Conservation (phyloP, 2,888 invertebrate genomes). For the Seira musarum region DNA sequence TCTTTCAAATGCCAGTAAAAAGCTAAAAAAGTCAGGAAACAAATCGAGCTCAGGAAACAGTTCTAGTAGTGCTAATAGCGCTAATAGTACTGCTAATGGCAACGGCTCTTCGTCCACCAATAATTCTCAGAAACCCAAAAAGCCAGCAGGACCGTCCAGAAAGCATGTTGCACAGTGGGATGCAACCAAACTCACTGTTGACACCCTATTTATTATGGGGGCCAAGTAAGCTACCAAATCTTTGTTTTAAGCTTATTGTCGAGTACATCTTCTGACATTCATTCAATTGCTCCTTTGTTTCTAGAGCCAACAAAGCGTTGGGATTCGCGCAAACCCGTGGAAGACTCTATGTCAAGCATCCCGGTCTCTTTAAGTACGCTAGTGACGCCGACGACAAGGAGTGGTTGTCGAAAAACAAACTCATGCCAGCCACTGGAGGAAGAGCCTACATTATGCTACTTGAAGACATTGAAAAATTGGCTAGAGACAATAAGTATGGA, state of each 20-base stretch:
- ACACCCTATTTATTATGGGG: constrained; percentile 86
- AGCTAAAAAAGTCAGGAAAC: constrained; percentile 68
- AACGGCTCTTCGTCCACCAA: constrained; percentile 56
- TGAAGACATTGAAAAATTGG: constrained; percentile 84
- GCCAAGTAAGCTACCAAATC: constrained; percentile 75
- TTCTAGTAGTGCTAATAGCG: constrained; percentile 58
- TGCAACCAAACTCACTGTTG: constrained; percentile 79
- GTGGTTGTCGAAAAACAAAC: constrained; percentile 83
- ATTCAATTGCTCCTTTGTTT: constrained; percentile 42
- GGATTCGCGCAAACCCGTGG: constrained; percentile 85
- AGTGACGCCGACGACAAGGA: constrained; percentile 87
- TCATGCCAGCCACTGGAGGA: constrained; percentile 85
- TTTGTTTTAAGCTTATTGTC: neutral
- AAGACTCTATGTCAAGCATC: constrained; percentile 83
- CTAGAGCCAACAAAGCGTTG: constrained; percentile 79
- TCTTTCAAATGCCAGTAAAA: constrained; percentile 70
- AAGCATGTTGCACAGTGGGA: constrained; percentile 79
- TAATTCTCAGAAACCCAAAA: constrained; percentile 68
- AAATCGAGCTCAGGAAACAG: constrained; percentile 62
- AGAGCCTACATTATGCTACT: constrained; percentile 85
- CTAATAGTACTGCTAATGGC: constrained; percentile 58
- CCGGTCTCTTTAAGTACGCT: constrained; percentile 83
- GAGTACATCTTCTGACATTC: neutral
- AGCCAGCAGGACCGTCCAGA: constrained; percentile 69
- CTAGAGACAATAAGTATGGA: constrained; percentile 80